Conservation (phyloP, 2,888 invertebrate species). For the Ormyrus pomaceus region DNA sequence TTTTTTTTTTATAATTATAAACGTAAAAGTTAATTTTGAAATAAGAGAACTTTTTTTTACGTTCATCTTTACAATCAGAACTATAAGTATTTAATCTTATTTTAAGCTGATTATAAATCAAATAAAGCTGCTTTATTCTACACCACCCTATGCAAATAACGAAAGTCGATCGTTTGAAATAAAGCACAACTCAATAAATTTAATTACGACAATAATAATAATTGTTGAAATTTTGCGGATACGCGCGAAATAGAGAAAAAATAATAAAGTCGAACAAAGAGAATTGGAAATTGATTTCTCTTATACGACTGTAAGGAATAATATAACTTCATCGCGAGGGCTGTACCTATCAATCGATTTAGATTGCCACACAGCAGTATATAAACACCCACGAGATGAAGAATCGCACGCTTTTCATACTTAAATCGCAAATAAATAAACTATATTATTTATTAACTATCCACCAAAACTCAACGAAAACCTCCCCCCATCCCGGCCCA, state of each 20-base stretch:
- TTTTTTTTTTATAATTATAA: no score
- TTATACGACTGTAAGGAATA: slow-evolving; percentile 21
- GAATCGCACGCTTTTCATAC: neutral
- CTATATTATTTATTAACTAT: neutral
- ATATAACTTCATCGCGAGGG: slow-evolving; percentile 1
- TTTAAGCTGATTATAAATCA: no score
- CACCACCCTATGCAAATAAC: no score
- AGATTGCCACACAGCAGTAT: neutral
- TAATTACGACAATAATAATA: neutral
- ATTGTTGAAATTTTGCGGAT: neutral
- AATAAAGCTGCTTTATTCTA: no score
- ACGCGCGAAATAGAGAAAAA: neutral
- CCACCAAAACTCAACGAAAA: neutral
- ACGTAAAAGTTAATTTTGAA: no score
- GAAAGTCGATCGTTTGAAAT: no score
- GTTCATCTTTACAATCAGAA: no score
- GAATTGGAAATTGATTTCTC: slow-evolving; percentile 26
- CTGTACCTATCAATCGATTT: slow-evolving; percentile 31
- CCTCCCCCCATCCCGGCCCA: neutral
- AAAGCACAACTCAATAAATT: no score
- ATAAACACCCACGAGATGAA: neutral
- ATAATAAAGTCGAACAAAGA: neutral
- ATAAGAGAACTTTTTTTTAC: no score
- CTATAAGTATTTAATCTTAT: no score
- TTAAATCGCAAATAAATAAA: neutral